Evolutionary conservation across 2,113 vertebrate genomes (phyloP), one percentile per base, ranked within the genome.

Genomic region (Malurus cyaneus): DNA sequence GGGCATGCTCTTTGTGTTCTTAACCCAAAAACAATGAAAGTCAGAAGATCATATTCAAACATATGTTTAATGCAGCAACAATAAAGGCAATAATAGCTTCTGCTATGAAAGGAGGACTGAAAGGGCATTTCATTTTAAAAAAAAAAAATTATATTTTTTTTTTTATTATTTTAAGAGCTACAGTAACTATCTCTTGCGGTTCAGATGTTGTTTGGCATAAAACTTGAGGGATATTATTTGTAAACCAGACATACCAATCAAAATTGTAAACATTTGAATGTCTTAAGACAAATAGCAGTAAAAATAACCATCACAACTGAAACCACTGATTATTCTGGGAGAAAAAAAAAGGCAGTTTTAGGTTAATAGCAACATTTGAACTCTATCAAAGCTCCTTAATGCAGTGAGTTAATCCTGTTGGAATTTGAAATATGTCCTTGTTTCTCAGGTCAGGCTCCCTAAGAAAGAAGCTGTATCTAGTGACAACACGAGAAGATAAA

Each of bases 391-490:
- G 67, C 20, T 26, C 69, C 76, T 90, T 89, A 96, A 90, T 72
- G 21, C 23, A 79, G 67, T 82, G 81, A 84, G 82, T 96, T 96
- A 96, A 96, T 91, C 46, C 81, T 70, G 42, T 29, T 86, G 64
- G 80, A 94, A 96, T 96, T 92, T 94, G 94, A 97, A 96, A 86
- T 76, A 70, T 15, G 57, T 94, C 88, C 92, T 95, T 97, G 74
- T 57, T 96, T 86, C 82, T 91, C 65, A 93, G 94, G 76, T 96
- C 93, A 95, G 52, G 64, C 15, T 41, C 85, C 73, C 34, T 28
- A 91, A 91, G 90, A 95, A 96, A 29, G 21, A 95, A 86, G 54
- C 59, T 80, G 42, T 88, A 92, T 92, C 76, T 92, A 74, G 67
- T 87, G 94, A 97, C 86, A 91, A 76, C 17, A 52, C 10, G 32